Conservation (phyloP, 2,888 invertebrate genomes). For the Philaethria dido region DNA sequence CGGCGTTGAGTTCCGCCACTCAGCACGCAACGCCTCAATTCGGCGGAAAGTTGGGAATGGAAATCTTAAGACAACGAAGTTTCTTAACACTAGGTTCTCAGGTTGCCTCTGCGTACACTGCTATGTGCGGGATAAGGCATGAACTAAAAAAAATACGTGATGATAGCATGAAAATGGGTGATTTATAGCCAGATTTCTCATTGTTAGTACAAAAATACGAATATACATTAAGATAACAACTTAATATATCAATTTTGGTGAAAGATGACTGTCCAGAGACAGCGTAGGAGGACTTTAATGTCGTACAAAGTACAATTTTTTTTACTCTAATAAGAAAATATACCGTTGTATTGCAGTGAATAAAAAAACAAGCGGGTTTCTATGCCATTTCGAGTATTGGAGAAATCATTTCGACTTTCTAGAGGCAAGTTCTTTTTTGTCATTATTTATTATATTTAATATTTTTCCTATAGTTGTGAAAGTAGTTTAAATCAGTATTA, state of each 20-base stretch:
- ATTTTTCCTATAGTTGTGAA: background rate
- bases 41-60: no score
- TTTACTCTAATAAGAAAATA: slow-evolving; percentile 15
- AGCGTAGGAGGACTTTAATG: slow-evolving; percentile 6
- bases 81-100: no score
- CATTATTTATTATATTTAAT: slow-evolving; percentile 16
- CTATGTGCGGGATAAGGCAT: no score
- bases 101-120: no score
- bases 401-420: slow-evolving; percentile 33
- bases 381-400: slow-evolving; percentile 17
- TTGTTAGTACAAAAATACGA: background rate
- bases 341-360: slow-evolving; percentile 13
- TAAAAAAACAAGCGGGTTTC: slow-evolving; percentile 23
- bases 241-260: slow-evolving; percentile 6
- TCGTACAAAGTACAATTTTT: background rate
- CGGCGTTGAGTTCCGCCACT: no score
- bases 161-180: background rate
- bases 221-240: slow-evolving; percentile 1
- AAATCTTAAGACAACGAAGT: no score
- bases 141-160: no score
- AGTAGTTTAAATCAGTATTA: slow-evolving; percentile 1
- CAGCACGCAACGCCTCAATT: no score
- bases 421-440: slow-evolving; percentile 23
- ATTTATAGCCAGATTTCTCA: background rate
- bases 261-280: background rate